Conservation (phyloP, 1,140 invertebrate species). For the Ruditapes philippinarum region DNA sequence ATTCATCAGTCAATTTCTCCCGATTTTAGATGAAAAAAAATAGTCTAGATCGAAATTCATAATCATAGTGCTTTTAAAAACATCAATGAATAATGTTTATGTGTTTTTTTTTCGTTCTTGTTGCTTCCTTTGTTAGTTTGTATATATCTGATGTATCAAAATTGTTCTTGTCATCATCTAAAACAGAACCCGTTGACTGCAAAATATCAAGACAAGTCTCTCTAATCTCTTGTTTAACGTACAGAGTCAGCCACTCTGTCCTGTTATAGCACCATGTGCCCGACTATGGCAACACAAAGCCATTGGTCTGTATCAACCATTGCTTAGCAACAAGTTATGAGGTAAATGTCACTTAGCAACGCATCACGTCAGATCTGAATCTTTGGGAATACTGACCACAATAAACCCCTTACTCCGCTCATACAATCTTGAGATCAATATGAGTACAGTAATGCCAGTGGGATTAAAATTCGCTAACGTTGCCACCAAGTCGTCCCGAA, state of each 20-base stretch:
- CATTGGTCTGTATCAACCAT: not conserved
- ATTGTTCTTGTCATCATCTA: not conserved
- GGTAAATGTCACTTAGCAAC: not conserved
- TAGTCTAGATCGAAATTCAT: too few species aligned
- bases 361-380: not conserved
- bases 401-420: not conserved
- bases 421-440: constrained; percentile 34
- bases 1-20: too few species aligned
- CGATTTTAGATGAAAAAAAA: too few species aligned
- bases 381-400: constrained; percentile 22
- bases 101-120: too few species aligned
- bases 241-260: not conserved
- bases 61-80: too few species aligned
- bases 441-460: constrained; percentile 24
- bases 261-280: constrained; percentile 5
- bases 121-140: too few species aligned
- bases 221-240: not conserved
- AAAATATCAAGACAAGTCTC: not conserved
- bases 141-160: not conserved
- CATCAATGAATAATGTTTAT: too few species aligned
- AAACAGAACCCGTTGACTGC: not conserved
- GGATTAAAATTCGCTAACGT: not conserved
- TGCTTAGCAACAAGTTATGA: not conserved
- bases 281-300: constrained; percentile 9
- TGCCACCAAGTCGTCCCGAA: not conserved